Evolutionary conservation across 2,888 invertebrate genomes (phyloP).

Genomic region (Drosophila aldrichi): DNA sequence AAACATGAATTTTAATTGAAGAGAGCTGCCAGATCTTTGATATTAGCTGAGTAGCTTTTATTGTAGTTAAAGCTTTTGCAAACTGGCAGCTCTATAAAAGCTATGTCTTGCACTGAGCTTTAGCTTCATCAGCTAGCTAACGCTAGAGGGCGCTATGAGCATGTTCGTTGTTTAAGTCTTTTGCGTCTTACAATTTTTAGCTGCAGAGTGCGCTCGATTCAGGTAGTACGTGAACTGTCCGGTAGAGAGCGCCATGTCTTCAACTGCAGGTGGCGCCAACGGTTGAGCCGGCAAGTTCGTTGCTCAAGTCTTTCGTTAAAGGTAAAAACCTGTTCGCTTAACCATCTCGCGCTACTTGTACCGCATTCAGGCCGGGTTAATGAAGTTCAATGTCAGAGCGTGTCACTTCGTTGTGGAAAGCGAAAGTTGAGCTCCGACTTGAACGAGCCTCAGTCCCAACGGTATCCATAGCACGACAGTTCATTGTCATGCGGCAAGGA

Average conservation of each 20-base stretch:
- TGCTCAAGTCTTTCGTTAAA: constrained; percentile 63
- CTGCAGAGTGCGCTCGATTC: not conserved
- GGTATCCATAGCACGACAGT: constrained; percentile 8
- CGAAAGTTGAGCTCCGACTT: constrained; percentile 41
- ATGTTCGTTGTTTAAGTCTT: not conserved
- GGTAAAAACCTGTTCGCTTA: constrained; percentile 45
- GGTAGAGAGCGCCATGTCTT: not conserved
- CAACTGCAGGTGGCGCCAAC: constrained; percentile 23
- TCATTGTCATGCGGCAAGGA: constrained; percentile 35
- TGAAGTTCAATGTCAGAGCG: constrained; percentile 65
- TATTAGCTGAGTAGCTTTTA: not conserved
- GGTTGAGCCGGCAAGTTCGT: constrained; percentile 49
- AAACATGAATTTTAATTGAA: constrained; percentile 5
- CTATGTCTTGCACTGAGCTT: not conserved
- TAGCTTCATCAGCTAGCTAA: not conserved
- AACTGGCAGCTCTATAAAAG: not conserved
- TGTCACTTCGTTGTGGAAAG: constrained; percentile 23
- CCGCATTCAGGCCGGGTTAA: constrained; percentile 38
- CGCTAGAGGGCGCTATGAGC: constrained; percentile 5
- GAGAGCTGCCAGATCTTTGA: not conserved
- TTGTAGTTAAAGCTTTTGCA: not conserved
- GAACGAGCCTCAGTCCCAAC: constrained; percentile 9
- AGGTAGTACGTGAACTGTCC: not conserved
- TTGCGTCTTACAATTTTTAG: not conserved
- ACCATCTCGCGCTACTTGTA: constrained; percentile 25